Conservation (phyloP, 2,113 vertebrate species). For the Bagarius yarrelli region DNA sequence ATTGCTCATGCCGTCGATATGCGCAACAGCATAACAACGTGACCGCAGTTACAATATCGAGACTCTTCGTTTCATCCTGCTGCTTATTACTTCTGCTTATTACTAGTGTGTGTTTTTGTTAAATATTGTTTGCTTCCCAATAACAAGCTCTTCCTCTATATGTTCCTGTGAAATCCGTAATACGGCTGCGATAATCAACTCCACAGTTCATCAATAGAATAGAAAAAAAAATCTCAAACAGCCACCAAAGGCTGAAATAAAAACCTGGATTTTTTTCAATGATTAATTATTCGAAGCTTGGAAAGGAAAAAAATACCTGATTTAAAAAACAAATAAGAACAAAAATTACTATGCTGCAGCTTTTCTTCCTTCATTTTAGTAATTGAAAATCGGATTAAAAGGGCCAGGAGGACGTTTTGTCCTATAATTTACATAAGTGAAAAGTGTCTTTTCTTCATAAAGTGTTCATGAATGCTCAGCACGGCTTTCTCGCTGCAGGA, state of each 20-base stretch:
- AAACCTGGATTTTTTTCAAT: slow-evolving; percentile 64
- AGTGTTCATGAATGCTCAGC: slow-evolving; percentile 62
- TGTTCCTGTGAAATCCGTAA: slow-evolving; percentile 71
- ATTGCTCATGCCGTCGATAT: no score
- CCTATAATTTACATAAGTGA: slow-evolving; percentile 57
- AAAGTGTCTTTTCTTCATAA: slow-evolving; percentile 60
- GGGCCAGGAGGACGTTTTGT: slow-evolving; percentile 62
- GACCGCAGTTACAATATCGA: not conserved
- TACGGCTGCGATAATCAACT: slow-evolving; percentile 71
- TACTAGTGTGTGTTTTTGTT: slow-evolving; percentile 55
- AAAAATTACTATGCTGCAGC: slow-evolving; percentile 59
- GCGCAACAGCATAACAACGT: no score
- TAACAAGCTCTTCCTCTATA: slow-evolving; percentile 62
- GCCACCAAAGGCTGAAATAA: slow-evolving; percentile 60
- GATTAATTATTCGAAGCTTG: slow-evolving; percentile 71
- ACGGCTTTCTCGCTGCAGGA: slow-evolving; percentile 67
- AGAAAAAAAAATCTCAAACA: slow-evolving; percentile 54
- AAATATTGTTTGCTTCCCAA: slow-evolving; percentile 66
- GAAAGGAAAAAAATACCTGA: slow-evolving; percentile 62
- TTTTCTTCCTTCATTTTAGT: slow-evolving; percentile 65
- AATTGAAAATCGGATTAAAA: slow-evolving; percentile 75
- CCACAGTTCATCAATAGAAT: slow-evolving; percentile 66
- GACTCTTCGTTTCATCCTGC: slow-evolving; percentile 48
- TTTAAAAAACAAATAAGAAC: slow-evolving; percentile 57
- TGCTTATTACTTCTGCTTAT: slow-evolving; percentile 56